These are phyloP conservation scores for Drosophila azteca DNA, from an alignment of 1,140 invertebrate species.

Conservation along the genomic window DNA sequence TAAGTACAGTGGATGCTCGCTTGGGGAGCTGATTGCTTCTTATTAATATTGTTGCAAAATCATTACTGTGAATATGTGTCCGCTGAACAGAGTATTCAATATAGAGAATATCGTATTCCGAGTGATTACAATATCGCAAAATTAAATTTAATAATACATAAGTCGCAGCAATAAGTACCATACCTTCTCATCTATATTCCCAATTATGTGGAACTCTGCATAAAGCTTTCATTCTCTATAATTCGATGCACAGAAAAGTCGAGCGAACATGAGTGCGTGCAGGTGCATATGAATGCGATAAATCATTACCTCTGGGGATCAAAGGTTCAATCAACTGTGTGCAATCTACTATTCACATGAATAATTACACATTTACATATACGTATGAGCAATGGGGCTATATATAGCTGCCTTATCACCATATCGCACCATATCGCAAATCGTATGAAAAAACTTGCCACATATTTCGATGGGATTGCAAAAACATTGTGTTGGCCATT, in stretches of 20 bases:
- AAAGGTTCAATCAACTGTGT: conserved; percentile 37
- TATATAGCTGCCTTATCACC: conserved; percentile 30
- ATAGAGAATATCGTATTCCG: too few species aligned
- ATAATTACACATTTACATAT: conserved; percentile 22
- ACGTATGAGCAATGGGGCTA: conserved; percentile 16
- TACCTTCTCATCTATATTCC: background rate
- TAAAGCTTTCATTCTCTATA: conserved; percentile 1
- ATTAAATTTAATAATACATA: too few species aligned
- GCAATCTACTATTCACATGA: conserved; percentile 2
- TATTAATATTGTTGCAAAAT: background rate
- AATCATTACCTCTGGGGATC: conserved; percentile 26
- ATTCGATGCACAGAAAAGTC: conserved; percentile 6
- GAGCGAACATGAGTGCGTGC: background rate
- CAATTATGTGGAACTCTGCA: conserved; percentile 1
- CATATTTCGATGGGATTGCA: conserved; percentile 15
- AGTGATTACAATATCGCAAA: too few species aligned
- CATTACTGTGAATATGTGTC: background rate
- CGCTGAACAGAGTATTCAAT: too few species aligned
- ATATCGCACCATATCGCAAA: conserved; percentile 9
- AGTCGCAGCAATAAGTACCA: too few species aligned
- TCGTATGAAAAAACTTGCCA: conserved; percentile 18
- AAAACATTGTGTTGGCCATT: conserved; percentile 17
- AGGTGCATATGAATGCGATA: conserved; percentile 10
- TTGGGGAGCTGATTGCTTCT: background rate
- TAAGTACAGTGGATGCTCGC: too few species aligned